A percentile compares a stretch with the other conserved stretches of the same genome.
Conservation (phyloP, 2,888 invertebrate species). For the Caenorhabditis afra region DNA sequence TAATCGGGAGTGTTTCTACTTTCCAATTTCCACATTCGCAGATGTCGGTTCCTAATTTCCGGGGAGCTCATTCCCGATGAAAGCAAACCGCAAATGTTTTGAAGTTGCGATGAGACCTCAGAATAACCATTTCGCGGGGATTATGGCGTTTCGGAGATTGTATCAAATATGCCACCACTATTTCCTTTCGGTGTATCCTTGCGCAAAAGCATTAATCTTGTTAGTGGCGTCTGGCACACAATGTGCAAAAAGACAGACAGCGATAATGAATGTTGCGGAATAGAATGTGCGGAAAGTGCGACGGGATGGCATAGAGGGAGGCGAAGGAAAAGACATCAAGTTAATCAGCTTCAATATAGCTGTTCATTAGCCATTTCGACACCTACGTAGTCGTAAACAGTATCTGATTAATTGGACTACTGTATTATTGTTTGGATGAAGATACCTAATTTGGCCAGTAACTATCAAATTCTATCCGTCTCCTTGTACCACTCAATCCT, state of each 20-base stretch:
- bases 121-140: slow-evolving; percentile 27
- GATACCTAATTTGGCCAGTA: slow-evolving; percentile 38
- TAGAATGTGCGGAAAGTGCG: slow-evolving; percentile 4
- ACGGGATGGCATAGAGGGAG: no score
- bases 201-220: slow-evolving; percentile 29
- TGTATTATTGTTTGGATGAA: slow-evolving; percentile 13
- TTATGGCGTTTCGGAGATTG: slow-evolving; percentile 42
- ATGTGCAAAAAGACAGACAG: background rate
- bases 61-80: background rate
- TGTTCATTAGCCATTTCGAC: background rate
- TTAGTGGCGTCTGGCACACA: slow-evolving; percentile 35
- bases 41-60: slow-evolving; percentile 8
- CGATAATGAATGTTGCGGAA: slow-evolving; percentile 25
- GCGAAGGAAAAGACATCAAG: no score
- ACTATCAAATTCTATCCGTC: slow-evolving; percentile 27
- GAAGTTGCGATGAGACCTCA: slow-evolving; percentile 7
- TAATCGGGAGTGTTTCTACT: background rate
- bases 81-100: background rate
- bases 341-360: no score
- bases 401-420: background rate
- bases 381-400: no score
- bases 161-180: slow-evolving; percentile 32
- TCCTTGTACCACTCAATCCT: slow-evolving; percentile 10
- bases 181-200: slow-evolving; percentile 16
- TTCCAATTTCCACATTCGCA: slow-evolving; percentile 15